phyloP scores from a whole-genome alignment of 1,140 invertebrate species.

The Calephelis nemesis region DNA sequence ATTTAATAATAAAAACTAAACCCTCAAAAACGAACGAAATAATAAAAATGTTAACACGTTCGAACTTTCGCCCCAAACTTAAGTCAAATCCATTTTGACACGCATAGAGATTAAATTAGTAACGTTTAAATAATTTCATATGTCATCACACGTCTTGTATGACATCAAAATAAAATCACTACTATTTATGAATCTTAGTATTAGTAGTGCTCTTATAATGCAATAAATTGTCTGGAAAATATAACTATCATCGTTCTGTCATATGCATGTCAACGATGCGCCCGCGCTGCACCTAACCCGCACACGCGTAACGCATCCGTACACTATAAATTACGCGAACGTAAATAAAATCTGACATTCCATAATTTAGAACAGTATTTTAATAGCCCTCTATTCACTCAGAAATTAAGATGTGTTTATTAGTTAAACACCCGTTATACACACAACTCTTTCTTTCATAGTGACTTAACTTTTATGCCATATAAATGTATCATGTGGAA shows the following conservation, averaged over 20 bases:
- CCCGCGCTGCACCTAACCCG: constrained; percentile 39
- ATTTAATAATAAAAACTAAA: constrained; percentile 3
- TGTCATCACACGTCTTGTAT: constrained; percentile 71
- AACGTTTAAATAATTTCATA: constrained; percentile 63
- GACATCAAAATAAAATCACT: constrained; percentile 76
- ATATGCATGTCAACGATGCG: constrained; percentile 58
- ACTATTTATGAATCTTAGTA: constrained; percentile 75
- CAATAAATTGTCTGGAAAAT: constrained; percentile 78
- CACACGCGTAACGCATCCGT: constrained; percentile 50
- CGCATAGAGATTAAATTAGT: constrained; percentile 54
- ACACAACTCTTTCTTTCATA: constrained; percentile 68
- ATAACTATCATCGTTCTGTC: constrained; percentile 73
- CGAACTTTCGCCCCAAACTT: not conserved
- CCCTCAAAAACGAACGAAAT: constrained; percentile 2
- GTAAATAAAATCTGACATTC: constrained; percentile 75
- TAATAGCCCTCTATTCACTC: constrained; percentile 73
- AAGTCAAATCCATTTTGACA: constrained; percentile 43
- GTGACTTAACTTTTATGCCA: constrained; percentile 39
- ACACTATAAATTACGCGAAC: constrained; percentile 68
- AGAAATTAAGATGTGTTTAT: constrained; percentile 77
- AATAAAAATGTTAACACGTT: constrained; percentile 5
- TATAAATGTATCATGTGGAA: constrained; percentile 52
- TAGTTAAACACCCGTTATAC: constrained; percentile 65
- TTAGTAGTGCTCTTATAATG: constrained; percentile 72
- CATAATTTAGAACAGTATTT: constrained; percentile 77